These are phyloP conservation scores for Eristalis arbustorum DNA, from an alignment of 2,888 invertebrate species.

Conservation along the genomic window DNA sequence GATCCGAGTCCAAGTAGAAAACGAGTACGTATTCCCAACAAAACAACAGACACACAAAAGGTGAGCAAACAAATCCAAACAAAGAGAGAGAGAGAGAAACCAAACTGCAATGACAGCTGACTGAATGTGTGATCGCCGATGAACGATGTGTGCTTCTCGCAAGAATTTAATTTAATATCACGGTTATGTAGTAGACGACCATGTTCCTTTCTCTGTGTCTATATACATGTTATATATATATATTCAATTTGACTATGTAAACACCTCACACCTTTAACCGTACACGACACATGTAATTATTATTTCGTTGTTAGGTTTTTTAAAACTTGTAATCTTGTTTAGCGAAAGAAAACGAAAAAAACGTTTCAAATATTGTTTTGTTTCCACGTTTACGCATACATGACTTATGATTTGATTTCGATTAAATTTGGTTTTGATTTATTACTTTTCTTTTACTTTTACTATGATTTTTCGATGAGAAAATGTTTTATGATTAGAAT, in stretches of 20 bases:
- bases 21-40: neutral
- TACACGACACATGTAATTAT: neutral
- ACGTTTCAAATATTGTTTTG: neutral
- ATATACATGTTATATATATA: neutral
- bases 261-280: conserved; percentile 19
- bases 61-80: conserved; percentile 42
- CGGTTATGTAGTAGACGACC: conserved; percentile 30
- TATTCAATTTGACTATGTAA: conserved; percentile 22
- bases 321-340: conserved; percentile 8
- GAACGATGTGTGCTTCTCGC: conserved; percentile 30
- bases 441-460: no score
- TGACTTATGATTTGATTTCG: no score
- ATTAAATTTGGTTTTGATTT: conserved; percentile 26
- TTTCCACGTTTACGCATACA: neutral
- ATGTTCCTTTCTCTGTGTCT: conserved; percentile 32
- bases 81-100: no score
- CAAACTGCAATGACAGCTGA: neutral
- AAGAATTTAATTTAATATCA: conserved; percentile 21
- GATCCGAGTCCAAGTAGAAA: neutral
- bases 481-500: conserved; percentile 46
- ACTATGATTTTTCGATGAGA: conserved; percentile 21
- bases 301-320: conserved; percentile 48
- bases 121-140: conserved; percentile 11
- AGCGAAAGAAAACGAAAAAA: no score
- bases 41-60: neutral